Evolutionary conservation across 2,888 invertebrate genomes (phyloP), one percentile per base, ranked within the genome.

Genomic region (Agrilus biguttatus): DNA sequence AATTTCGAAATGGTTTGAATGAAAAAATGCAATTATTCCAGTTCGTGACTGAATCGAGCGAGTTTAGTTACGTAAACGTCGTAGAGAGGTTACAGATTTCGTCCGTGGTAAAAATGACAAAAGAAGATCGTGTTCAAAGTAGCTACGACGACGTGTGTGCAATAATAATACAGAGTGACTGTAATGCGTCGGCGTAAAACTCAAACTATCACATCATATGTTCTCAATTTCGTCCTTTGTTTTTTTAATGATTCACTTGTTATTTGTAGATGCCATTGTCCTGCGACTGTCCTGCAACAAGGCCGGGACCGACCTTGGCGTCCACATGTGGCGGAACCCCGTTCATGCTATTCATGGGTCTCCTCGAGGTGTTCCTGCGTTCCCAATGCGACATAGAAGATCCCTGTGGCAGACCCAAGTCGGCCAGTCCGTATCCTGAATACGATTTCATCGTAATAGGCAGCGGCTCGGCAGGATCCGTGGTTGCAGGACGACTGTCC

Each of bases 271-370:
- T 49, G 8, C 41, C 52, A 63, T 63, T 75, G 65, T 64, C 76
- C 47, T 88, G 88, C 68, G 84, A 87, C 67, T 88, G 88, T 61
- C 80, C 86, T 49, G 78, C 85, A 66, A 76, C 80, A 49, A 80
- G 84, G 55, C 70, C 74, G 33, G 87, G 88, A n/a, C 88, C 87
- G 5, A 88, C 87, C 40, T 69, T 89, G 54, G 87, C 88, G 34
- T 75, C 83, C 44, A 83, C 86, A 41, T 89, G 88, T 62, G 87
- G 88, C 8, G 88, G 88, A 19, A 78, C 82, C 42, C 80, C 82
- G 35, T 88, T 83, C 63, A 87, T 88, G 87, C 76, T 88, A 37
- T 89, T 88, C 68, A 89, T 89, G 88, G 87, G 88, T 1, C 73
- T 89, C 4, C 72, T 88, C 37, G 88, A 88, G 60, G 88, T 88